Conservation (phyloP, 2,113 vertebrate genomes). For the Ploceus nigricollis region DNA sequence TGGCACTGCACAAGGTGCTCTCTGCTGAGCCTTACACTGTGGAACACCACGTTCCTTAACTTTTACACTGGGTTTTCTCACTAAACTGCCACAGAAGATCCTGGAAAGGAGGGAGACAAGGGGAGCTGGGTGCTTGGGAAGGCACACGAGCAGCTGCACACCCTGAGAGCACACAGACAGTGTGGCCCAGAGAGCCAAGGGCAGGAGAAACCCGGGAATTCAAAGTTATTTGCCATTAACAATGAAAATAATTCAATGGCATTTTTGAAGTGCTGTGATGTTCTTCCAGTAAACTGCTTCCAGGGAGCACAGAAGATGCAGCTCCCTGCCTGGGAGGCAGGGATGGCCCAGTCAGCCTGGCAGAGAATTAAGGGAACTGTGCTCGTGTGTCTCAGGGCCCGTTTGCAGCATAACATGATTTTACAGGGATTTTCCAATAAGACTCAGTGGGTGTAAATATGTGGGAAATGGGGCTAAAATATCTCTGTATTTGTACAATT, state of each 20-base stretch:
- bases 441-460: neutral
- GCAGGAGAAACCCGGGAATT: neutral
- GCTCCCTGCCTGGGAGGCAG: neutral
- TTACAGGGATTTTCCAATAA: neutral
- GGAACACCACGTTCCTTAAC: neutral
- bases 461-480: neutral
- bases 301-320: neutral
- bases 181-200: accelerated
- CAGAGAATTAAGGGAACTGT: neutral
- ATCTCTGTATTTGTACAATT: neutral
- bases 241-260: neutral
- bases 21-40: neutral
- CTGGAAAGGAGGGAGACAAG: neutral
- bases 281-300: neutral
- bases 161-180: neutral
- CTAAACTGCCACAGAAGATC: neutral
- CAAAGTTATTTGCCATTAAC: neutral
- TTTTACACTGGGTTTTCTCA: neutral
- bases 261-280: accelerated
- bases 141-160: neutral
- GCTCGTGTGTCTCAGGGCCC: accelerated
- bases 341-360: neutral
- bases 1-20: neutral
- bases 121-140: neutral
- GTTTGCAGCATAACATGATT: accelerated